Evolutionary conservation across 53 echinoderm and acorn worm species (phyloP), one percentile per base, ranked within the genome.

Genomic region (Hippasteria phrygiana): DNA sequence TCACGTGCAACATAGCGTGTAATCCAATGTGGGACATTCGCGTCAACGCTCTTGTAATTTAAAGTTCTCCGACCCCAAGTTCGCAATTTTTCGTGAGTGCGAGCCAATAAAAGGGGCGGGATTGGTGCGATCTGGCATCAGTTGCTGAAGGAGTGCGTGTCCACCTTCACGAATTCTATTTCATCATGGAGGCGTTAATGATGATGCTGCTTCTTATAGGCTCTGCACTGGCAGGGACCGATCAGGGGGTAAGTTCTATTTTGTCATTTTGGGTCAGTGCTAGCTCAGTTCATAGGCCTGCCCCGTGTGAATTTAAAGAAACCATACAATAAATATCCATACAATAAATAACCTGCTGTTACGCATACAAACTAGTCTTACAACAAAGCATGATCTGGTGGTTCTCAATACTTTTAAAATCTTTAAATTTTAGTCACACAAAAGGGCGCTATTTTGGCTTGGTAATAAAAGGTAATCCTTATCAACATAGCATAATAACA

Each of bases 201-300:
- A 24, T 78, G 7, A n/a, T 55, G 55, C 27, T 78, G 18, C 8
- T 78, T 18, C 37, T 55, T 27, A 59, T 55, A 32, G 67, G 67
- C 12, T 78, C 78, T 24, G 78, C 55, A 20, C 62, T 78, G 39
- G 59, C 78, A 0, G 78, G 39, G 7, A 41, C 78, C 26, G 41
- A 41, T 18, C 11, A 78, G 12, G 27, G 10, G 39, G 78, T 78
- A 78, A 78, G 78, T 78, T 45, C 11, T 59, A 20, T 3, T 59
- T 14, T 0, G n/a, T 59, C 3, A 59, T 2, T 59, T 22, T 3
- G 7, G 54, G 20, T 16, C 59, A 59, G 7, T 59, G n/a, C n/a
- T n/a, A n/a, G n/a, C n/a, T n/a, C n/a, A n/a, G n/a, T n/a, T n/a
- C n/a, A n/a, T n/a, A n/a, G n/a, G n/a, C n/a, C n/a, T n/a, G n/a